Percentiles rank a stretch among this genome's conserved stretches.
These are phyloP conservation scores for Paramuricea clavata DNA, from an alignment of 92 coral and sea anemone species.

Conservation along the genomic window DNA sequence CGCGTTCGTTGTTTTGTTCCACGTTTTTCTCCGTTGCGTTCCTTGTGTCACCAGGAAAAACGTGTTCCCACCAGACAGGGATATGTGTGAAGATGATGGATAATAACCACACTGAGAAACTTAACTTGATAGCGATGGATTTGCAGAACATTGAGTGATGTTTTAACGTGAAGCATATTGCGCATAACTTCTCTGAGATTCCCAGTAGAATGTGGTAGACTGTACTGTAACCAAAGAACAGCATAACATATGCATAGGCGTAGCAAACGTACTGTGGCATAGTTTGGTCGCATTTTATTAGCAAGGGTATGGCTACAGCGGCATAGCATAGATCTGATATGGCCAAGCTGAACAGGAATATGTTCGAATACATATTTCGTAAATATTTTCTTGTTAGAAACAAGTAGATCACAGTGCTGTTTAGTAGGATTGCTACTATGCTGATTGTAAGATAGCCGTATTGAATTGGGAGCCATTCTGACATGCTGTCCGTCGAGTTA, in stretches of 20 bases:
- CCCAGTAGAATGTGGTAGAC: conserved; percentile 12
- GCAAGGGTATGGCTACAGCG: conserved; percentile 2
- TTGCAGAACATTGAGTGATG: not conserved
- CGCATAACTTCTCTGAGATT: not conserved
- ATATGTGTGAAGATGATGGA: not conserved
- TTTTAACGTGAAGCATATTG: conserved; percentile 1
- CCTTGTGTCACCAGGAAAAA: not conserved
- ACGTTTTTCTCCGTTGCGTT: no score
- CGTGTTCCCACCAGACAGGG: conserved; percentile 7
- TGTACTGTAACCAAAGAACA: not conserved
- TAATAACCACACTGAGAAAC: conserved; percentile 16
- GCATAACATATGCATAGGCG: conserved; percentile 1
- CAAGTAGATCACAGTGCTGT: not conserved
- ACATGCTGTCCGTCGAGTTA: not conserved
- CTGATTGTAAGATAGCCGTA: conserved; percentile 2
- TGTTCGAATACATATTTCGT: not conserved
- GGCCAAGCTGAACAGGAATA: not conserved
- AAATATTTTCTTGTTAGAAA: not conserved
- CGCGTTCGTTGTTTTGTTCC: not conserved
- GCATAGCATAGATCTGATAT: conserved; percentile 9
- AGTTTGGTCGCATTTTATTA: not conserved
- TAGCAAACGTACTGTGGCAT: not conserved
- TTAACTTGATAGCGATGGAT: conserved; percentile 15
- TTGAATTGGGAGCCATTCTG: not conserved
- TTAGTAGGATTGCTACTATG: not conserved